Base-by-base conservation (phyloP, 1,140 invertebrate species). In the Yoshiicerus persimilis region DNA sequence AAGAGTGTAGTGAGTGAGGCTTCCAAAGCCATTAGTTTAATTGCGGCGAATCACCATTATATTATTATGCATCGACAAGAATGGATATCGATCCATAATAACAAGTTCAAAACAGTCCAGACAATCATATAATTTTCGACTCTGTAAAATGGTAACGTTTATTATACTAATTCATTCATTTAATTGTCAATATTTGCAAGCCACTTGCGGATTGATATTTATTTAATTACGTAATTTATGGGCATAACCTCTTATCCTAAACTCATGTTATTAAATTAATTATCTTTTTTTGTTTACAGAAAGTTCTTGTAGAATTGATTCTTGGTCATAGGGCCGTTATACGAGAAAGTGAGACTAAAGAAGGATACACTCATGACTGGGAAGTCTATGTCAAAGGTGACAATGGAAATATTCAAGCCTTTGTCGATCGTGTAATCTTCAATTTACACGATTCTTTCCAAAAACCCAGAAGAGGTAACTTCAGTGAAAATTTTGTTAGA, bases 351-450 rank as follows among this genome's bases (percentile, higher is more conserved):
- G 94, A 94, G 88, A 97, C 97, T 10, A 94, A 95, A 23, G 96
- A 98, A 92, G 97, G 97, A 20, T 98, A 97, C 91, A 99, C 98
- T 89, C 98, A 99, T 93, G 98, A 99, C 92, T 99, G 98, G 98
- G 97, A 97, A 92, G 95, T 99, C n/a, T 99, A 96, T 94, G 96
- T 99, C 5, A 94, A 96, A 90, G 97, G 97, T 87, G 96, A 98
- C 91, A 95, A 96, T 89, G 94, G 95, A 88, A 95, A 97, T 91
- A 98, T 99, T 90, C 95, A 97, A 90, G 94, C 96, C 91, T 99
- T 97, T 94, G 95, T 99, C 62, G 98, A 99, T 83, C 98, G 97
- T 95, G 97, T 99, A 90, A 96, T 99, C 4, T 99, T 99, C 92
- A 93, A 96, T 92, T 94, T 99, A 11, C 98, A 99, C 92, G 95